Evolutionary conservation across 2,888 invertebrate species (phyloP), one percentile per base, ranked within the genome.

Genomic region (Oscheius onirici): DNA sequence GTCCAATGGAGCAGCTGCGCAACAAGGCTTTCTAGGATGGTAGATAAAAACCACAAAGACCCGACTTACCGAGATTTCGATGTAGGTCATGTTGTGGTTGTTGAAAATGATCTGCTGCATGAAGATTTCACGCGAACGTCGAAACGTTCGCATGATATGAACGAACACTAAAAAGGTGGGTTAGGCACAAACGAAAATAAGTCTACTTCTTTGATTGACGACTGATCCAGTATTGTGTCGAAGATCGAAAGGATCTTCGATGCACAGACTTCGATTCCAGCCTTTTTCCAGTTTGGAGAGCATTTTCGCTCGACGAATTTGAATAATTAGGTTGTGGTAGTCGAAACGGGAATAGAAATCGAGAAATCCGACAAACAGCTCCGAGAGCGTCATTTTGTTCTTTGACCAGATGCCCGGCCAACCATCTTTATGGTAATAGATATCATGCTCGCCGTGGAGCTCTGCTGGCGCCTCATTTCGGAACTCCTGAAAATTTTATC

Each of bases 211-310:
- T 43, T 65, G 55, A 1, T 63, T 72, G 20, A 91, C 86, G 2
- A 90, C 91, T 66, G 89, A 88, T 20, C 91, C 91, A 46, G 91
- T 87, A 83, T 91, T 91, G 81, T 91, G 91, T 71, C 81, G 88
- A 43, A 90, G 86, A 82, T 91, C 90, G 88, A 91, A 91, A 8
- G 91, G 91, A 88, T 91, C 91, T 88, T 91, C 91, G 76, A 91
- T 90, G 40, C 90, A 90, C 63, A 91, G 88, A 58, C 89, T 88
- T 61, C 88, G 88, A 1, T 89, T 88, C 80, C 77, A 79, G 2
- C 90, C 87, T 83, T 91, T 91, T 72, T 91, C 90, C 80, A 90
- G 88, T 69, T 90, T 89, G 1, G 89, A 88, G 49, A 91, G 26
- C 15, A 49, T 60, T 34, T 52, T 54, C 13, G 44, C 43, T 11